These are phyloP conservation scores for Diabrotica balteata DNA, from an alignment of 2,888 invertebrate genomes.

Conservation along the genomic window DNA sequence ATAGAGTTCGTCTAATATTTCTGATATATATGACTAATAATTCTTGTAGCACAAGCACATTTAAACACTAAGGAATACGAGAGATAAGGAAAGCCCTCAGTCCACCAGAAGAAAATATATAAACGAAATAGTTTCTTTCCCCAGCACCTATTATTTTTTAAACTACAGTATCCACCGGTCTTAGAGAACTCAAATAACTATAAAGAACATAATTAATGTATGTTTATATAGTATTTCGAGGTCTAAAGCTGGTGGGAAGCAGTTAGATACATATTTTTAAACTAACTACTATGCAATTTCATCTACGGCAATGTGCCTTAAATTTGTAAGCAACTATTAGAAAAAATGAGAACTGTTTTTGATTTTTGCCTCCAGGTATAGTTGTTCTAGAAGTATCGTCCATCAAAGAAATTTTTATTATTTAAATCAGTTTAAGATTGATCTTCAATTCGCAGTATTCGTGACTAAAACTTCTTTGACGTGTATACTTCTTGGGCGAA, in stretches of 20 bases:
- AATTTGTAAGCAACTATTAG: too few species aligned
- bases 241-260: conserved; percentile 6
- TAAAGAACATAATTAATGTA: too few species aligned
- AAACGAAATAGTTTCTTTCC: conserved; percentile 35
- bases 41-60: conserved; percentile 32
- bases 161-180: conserved; percentile 5
- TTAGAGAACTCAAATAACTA: not conserved
- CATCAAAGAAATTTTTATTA: too few species aligned
- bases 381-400: too few species aligned
- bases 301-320: too few species aligned
- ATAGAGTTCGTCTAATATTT: too few species aligned
- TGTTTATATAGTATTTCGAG: not conserved
- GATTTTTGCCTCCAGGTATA: too few species aligned
- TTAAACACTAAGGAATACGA: conserved; percentile 45
- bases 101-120: conserved; percentile 41
- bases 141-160: conserved; percentile 43
- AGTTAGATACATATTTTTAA: conserved; percentile 12
- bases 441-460: too few species aligned
- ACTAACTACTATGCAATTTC: too few species aligned
- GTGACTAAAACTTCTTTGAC: not conserved
- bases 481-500: not conserved
- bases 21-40: not conserved
- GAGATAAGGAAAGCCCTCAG: conserved; percentile 62
- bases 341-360: too few species aligned
- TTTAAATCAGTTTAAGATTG: too few species aligned